phyloP scores from a whole-genome alignment of 2,113 vertebrate species.

The Hydrolagus affinis region DNA sequence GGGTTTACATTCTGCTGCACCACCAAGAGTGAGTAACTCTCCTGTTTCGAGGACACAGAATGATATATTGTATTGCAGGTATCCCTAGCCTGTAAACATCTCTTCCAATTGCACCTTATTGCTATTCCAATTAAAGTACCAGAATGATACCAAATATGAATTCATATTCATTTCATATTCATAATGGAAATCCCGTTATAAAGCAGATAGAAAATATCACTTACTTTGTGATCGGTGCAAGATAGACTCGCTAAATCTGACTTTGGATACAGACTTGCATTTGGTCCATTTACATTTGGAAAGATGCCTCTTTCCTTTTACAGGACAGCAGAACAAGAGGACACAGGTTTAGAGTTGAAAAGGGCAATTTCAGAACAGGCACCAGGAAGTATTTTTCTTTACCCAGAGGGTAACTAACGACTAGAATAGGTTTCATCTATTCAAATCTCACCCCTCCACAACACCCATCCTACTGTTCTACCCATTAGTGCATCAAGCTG shows the following conservation, averaged over 20 bases:
- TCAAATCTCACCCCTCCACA: too few relatives aligned
- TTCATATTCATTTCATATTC: not conserved
- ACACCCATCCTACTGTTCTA: too few relatives aligned
- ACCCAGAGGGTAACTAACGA: too few relatives aligned
- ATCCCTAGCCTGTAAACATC: not conserved
- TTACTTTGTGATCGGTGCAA: too few relatives aligned
- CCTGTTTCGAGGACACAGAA: not conserved
- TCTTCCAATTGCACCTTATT: not conserved
- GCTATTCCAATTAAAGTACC: not conserved
- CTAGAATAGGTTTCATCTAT: too few relatives aligned
- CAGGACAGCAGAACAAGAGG: too few relatives aligned
- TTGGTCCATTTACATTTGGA: not conserved
- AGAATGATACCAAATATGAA: not conserved
- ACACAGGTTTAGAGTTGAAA: too few relatives aligned
- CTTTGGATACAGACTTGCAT: not conserved
- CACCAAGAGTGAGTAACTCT: not conserved
- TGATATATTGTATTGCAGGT: not conserved
- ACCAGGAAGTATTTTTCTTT: too few relatives aligned
- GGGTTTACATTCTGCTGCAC: not conserved
- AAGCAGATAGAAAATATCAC: too few relatives aligned
- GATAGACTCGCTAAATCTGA: not conserved
- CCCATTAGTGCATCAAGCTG: too few relatives aligned
- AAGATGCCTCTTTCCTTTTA: not conserved
- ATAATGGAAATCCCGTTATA: too few relatives aligned
- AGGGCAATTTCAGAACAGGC: too few relatives aligned